Base-by-base conservation (phyloP, 1,140 invertebrate genomes). In the Monomorium pharaonis region DNA sequence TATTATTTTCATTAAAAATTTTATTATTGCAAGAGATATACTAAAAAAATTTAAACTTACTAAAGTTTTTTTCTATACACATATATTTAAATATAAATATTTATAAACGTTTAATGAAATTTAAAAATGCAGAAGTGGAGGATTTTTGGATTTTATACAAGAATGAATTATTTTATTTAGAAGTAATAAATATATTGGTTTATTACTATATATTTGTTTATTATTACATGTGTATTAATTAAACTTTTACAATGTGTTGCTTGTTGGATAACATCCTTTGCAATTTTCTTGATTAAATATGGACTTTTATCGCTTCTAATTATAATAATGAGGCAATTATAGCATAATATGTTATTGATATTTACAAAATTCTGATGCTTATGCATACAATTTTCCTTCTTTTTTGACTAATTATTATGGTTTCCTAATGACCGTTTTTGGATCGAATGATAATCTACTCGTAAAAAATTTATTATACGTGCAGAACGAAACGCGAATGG, bases 381-480 rank as follows among this genome's bases (percentile, higher is more conserved):
- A 47, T 44, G 37, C 37, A 1, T 60, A 10, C 24, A 70, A 69
- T 54, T 69, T 70, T 37, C 30, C 24, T 83, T 72, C 67, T 67
- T 24, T 72, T 21, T 10, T 56, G 42, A n/a, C n/a, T 21, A 56
- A 83, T 83, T 74, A 60, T 60, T 56, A n/a, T 21, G 14, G 58
- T 83, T 72, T 21, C 37, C 67, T 51, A 74, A 74, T 72, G 33
- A 81, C 37, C 24, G 30, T 69, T 69, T 67, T 58, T 16, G 33
- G 67, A 47, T 72, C 67, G 27, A 33, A 74, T 9, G 65, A 58
- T 83, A 72, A 83, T 72, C 12, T 58, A 44, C 16, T 18, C n/a
- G 24, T n/a, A 49, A 80, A 84, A 86, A 84, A 69, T 78, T 62
- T 49, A 72, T 85, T 70, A 87, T 87, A 74, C 56, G 60, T 47